Base-by-base conservation (phyloP, 1,140 invertebrate species). In the Paralvinella palmiformis region DNA sequence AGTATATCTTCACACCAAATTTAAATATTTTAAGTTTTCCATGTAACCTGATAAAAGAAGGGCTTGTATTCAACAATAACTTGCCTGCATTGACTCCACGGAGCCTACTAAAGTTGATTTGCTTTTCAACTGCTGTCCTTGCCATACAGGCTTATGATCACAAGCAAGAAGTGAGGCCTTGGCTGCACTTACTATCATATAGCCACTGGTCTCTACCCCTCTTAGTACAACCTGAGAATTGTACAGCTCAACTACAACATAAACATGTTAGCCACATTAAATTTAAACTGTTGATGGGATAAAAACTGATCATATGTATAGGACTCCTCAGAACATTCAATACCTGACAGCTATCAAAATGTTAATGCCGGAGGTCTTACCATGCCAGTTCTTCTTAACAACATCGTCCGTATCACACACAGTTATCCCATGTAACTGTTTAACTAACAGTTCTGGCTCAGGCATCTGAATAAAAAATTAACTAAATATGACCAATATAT, bases 221-320 rank as follows among this genome's bases (percentile, higher is more conserved):
- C 94, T 95, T 13, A 98, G 79, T 66, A 98, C 85, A 52, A 98
- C 91, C 84, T 98, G 96, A 64, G 92, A 94, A 81, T 98, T 97
- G 31, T 97, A 91, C 31, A 98, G 80, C 71, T 91, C 90, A 84
- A 97, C 91, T 93, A 76, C 41, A 45, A 64, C 10, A 31, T 22
- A 20, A 55, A 20, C 45, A 36, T 55, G 13, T 6, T 13, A 17
- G 17, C 15, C 17, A 13, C 35, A 15, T 24, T 20, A 57, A 20
- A 63, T 17, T 17, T 20, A 7, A 64, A 82, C 52, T 64, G 68
- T 62, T 61, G 33, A 22, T 24, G 63, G 44, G 41, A 33, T 52
- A 65, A 15, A 33, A n/a, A n/a, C n/a, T n/a, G n/a, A n/a, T n/a
- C n/a, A n/a, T n/a, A n/a, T n/a, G n/a, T n/a, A n/a, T n/a, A n/a